Evolutionary conservation across 1,140 invertebrate species (phyloP).

Genomic region (Cephus cinctus): DNA sequence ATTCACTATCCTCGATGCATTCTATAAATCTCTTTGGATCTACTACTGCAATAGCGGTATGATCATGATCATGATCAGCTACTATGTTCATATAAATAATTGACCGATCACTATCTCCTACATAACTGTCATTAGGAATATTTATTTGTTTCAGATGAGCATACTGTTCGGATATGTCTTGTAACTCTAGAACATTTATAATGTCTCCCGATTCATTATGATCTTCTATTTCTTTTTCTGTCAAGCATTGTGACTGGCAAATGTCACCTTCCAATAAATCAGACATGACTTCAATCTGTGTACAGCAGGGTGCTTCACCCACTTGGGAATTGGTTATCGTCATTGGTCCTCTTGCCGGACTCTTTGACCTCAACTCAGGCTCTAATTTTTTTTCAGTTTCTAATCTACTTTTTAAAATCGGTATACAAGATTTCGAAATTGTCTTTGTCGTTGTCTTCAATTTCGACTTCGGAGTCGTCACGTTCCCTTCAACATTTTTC

Average conservation of each 20-base stretch:
- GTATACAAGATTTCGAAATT: constrained; percentile 33
- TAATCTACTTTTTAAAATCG: constrained; percentile 28
- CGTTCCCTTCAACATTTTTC: neutral
- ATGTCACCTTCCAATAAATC: too few species aligned
- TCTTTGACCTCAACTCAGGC: constrained; percentile 18
- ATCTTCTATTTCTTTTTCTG: too few species aligned
- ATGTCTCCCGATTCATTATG: too few species aligned
- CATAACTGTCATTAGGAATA: too few species aligned
- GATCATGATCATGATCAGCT: constrained; percentile 21
- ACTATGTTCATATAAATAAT: constrained; percentile 32
- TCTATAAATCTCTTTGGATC: constrained; percentile 30
- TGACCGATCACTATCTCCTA: too few species aligned
- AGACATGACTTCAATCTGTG: too few species aligned
- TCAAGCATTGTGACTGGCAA: too few species aligned
- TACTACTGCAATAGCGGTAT: constrained; percentile 20
- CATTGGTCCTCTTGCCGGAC: constrained; percentile 20
- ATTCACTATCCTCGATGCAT: constrained; percentile 22
- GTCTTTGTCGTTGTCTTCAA: constrained; percentile 8
- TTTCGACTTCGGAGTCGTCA: constrained; percentile 9
- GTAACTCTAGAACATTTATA: too few species aligned
- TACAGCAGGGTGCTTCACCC: too few species aligned
- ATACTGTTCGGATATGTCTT: too few species aligned
- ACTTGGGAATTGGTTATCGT: too few species aligned
- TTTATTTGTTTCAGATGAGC: too few species aligned
- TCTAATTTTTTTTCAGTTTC: constrained; percentile 13